Evolutionary conservation across 2,797 vertebrate species (phyloP), one percentile per base, ranked within the genome.

Genomic region (Chrysocyon brachyurus): DNA sequence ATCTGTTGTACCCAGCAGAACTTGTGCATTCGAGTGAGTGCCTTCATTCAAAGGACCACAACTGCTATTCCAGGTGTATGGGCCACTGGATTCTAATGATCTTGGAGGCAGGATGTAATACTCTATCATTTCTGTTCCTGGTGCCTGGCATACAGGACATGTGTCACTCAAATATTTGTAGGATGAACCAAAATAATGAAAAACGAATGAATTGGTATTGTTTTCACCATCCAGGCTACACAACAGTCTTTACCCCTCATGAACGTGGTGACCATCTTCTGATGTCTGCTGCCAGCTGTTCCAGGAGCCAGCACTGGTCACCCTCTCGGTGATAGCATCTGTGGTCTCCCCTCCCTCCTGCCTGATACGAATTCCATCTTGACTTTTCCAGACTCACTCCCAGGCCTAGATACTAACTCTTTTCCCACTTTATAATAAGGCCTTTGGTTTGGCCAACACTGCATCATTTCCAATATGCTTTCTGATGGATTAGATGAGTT

Each of bases 121-220:
- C 46, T 66, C 21, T 78, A 12, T 68, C 85, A 36, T 83, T 92
- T 92, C 31, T 93, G 0, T 63, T 87, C 12, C 59, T 86, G 15
- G 78, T 86, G 2, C 63, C 61, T 49, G 40, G 70, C 8, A 72
- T 17, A 36, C 1, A n/a, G 40, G n/a, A 79, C 11, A 0, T 68
- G 0, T 79, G 21, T 56, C 63, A 68, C 36, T 52, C 70, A 84
- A 61, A 52, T 57, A 90, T 96, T 57, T 94, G 12, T 90, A 90
- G 57, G 40, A 57, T 73, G 61, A 92, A 83, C n/a, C 46, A 52
- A 86, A 87, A 63, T 40, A 77, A 36, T 28, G 19, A 78, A 63
- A 49, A 63, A 49, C 12, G 87, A 94, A 40, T 26, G 5, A 7
- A 33, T 31, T 17, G 12, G 6, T 63, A 46, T 3, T 31, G 10